Percentiles rank a stretch among this genome's conserved stretches.
Evolutionary conservation across 2,113 vertebrate genomes (phyloP).

Genomic region (Pseudolaguvia tuberculata): DNA sequence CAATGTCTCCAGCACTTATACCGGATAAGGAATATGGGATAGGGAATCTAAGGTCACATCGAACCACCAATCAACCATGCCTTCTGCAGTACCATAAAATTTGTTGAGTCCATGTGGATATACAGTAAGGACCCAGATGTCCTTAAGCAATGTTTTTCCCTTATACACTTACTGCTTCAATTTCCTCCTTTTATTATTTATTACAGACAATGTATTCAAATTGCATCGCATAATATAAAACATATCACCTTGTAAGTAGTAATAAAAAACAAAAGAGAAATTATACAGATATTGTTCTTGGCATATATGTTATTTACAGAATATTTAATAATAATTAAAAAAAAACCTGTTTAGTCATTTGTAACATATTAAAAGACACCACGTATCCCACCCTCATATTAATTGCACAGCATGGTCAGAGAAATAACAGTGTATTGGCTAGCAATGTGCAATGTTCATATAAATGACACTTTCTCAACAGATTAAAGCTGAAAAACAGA

Average conservation of each 20-base stretch:
- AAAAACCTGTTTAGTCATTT: background rate
- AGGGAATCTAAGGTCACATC: too few relatives aligned
- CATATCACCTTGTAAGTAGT: background rate
- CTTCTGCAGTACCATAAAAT: too few relatives aligned
- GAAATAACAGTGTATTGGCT: background rate
- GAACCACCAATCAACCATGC: too few relatives aligned
- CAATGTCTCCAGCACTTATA: too few relatives aligned
- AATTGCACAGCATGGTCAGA: background rate
- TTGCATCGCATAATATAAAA: background rate
- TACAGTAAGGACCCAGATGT: background rate
- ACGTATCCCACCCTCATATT: background rate
- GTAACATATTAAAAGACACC: background rate
- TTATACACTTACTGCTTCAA: background rate
- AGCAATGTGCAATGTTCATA: background rate
- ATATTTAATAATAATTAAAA: background rate
- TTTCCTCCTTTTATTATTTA: background rate
- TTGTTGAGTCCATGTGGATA: too few relatives aligned
- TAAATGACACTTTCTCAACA: conserved; percentile 1
- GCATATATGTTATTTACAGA: background rate
- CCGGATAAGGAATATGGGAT: too few relatives aligned
- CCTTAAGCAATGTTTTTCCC: background rate
- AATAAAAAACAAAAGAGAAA: background rate
- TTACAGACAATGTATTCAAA: background rate
- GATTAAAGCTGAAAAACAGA: conserved; percentile 4
- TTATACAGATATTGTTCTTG: background rate